A percentile compares a stretch with the other conserved stretches of the same genome.
Conservation (phyloP, 2,797 vertebrate species). For the Gallinago nigripennis region DNA sequence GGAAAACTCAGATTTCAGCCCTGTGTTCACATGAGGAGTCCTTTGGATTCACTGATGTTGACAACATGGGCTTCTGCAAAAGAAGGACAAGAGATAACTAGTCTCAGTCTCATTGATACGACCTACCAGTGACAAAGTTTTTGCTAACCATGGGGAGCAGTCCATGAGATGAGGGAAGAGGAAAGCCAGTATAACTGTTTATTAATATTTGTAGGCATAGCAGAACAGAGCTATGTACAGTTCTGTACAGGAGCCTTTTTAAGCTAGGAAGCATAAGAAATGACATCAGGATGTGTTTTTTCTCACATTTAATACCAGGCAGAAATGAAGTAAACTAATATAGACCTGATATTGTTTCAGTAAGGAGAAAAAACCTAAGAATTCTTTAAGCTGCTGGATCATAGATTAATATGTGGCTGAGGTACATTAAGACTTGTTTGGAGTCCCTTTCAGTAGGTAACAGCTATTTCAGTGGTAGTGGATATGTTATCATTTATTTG, state of each 20-base stretch:
- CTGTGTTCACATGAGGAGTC: not conserved
- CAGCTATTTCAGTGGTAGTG: not conserved
- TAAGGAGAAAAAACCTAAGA: not conserved
- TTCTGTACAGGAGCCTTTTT: not conserved
- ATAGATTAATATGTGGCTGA: not conserved
- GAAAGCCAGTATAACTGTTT: not conserved
- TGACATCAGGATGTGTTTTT: not conserved
- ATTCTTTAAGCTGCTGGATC: not conserved
- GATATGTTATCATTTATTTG: not conserved
- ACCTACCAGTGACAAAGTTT: not conserved
- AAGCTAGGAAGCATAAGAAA: not conserved
- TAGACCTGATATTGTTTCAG: not conserved
- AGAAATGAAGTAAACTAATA: not conserved
- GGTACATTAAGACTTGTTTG: not conserved
- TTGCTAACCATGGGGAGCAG: not conserved
- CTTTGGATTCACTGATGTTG: not conserved
- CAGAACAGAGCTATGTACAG: not conserved
- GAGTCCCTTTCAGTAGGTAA: not conserved
- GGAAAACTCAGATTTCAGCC: not conserved
- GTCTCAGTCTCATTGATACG: not conserved
- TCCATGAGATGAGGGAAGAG: not conserved
- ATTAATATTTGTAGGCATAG: not conserved
- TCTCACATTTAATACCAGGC: not conserved
- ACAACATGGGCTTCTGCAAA: not conserved
- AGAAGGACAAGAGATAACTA: not conserved